Evolutionary conservation across 2,113 vertebrate species (phyloP), one percentile per base, ranked within the genome.

Genomic region (Pleuronectes platessa): DNA sequence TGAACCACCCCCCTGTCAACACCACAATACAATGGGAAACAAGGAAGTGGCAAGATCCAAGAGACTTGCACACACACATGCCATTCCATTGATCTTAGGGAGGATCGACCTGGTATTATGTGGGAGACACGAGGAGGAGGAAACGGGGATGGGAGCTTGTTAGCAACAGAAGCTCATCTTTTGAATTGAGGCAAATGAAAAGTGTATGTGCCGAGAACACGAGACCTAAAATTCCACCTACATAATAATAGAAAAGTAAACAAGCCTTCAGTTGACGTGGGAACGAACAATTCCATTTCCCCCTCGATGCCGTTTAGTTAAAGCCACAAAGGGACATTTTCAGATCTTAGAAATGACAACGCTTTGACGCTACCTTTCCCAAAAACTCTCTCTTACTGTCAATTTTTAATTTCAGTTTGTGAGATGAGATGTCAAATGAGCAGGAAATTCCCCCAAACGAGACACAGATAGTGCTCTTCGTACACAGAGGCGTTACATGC

Each of bases 1-100:
- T 87, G 86, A 90, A 90, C 86, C 90, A 90, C 77, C 84, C 88
- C 87, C 83, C 82, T 78, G 85, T 91, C 89, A 92, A 92, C 90
- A 87, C 81, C 14, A 67, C 79, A 79, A 70, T 63, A 93, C 88
- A 92, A 92, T 88, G 73, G 71, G 80, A 90, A 86, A 93, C 84
- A 86, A 92, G 91, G 89, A 91, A 91, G 84, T 87, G 81, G 81
- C 75, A 83, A 81, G 74, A 89, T 86, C 83, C 76, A 71, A 58
- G 79, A 87, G 84, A 71, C 78, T 81, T 27, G 65, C 59, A 45
- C 89, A 86, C 78, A 87, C 84, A 81, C 73, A 84, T 65, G 77
- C 89, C 68, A 49, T 79, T 74, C 86, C 86, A 88, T 92, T 93
- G 84, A 92, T 91, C 91, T 31, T 86, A 42, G 15, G 20, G 68